Evolutionary conservation across 1,140 invertebrate genomes (phyloP).

Genomic region (Drosophila ironensis): DNA sequence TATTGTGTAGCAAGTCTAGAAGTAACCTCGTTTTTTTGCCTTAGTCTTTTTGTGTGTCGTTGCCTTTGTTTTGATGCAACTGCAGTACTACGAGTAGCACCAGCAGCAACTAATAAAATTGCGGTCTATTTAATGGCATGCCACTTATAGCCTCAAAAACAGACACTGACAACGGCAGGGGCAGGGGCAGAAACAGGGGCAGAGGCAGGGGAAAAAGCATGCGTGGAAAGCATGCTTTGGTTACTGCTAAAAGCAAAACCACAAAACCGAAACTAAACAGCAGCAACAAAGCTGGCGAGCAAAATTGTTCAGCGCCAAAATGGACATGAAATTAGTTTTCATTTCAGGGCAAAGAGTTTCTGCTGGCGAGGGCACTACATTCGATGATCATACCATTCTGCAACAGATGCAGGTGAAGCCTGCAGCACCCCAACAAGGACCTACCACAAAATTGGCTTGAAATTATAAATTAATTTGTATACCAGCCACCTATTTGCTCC

Average conservation of each 20-base stretch:
- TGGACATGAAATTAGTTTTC: constrained; percentile 50
- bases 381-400: constrained; percentile 5
- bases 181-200: neutral
- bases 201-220: neutral
- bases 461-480: too few relatives aligned
- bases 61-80: constrained; percentile 19
- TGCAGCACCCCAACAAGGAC: neutral
- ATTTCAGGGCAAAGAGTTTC: constrained; percentile 13
- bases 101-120: constrained; percentile 51
- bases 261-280: constrained; percentile 44
- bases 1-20: constrained; percentile 10
- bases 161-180: neutral
- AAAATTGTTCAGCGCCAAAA: constrained; percentile 32
- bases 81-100: too few relatives aligned
- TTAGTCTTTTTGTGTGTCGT: neutral
- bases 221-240: neutral
- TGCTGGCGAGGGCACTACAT: neutral
- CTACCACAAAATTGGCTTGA: too few relatives aligned
- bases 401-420: neutral
- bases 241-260: constrained; percentile 21
- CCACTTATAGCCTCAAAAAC: constrained; percentile 55
- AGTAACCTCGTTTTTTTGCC: constrained; percentile 22
- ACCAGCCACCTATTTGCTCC: too few relatives aligned
- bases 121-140: constrained; percentile 62
- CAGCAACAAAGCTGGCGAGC: constrained; percentile 15